Base-by-base conservation (phyloP, 1,140 invertebrate genomes). In the Camponotus pennsylvanicus region DNA sequence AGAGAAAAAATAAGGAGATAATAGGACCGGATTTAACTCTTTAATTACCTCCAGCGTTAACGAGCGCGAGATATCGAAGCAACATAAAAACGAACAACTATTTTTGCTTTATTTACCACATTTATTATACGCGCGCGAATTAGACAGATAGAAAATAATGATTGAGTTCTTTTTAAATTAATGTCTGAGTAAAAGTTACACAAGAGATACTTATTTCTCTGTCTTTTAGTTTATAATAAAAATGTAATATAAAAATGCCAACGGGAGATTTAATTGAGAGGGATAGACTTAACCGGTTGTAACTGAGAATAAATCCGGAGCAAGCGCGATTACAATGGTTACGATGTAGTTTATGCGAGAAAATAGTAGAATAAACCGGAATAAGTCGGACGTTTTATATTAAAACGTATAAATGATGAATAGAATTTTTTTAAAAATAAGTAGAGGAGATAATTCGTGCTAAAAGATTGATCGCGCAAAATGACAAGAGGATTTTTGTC, bases 1-100 rank as follows among this genome's bases (percentile, higher is more conserved):
- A 45, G 67, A 73, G 13, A 57, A 11, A 18, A 42, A 27, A 52
- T 27, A 27, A 70, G 11, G 18, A 61, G 67, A n/a, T 73, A 82
- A 73, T 73, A 61, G 40, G 55, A 49, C 37, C 6, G 45, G n/a
- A 82, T 82, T 71, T 82, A 71, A 15, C 11, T 61, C 13, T 32
- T 27, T 71, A 73, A 73, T 82, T 13, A 40, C 40, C 13, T 11
- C n/a, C 34, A 34, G 18, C 18, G 13, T 59, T 71, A 40, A 59
- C 52, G 8, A 61, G n/a, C 11, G 9, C 42, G 49, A 70, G 37
- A 3, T 34, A 37, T 8, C 4, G 27, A 37, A 57, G n/a, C 4
- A 55, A 27, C 7, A 11, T 52, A 18, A 18, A 52, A 52, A 52
- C 4, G 1, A 18, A 5, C 8, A 37, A 11, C 5, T 7, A 5